These are phyloP conservation scores for Callospermophilus lateralis DNA, from an alignment of 2,113 vertebrate species.

Conservation along the genomic window DNA sequence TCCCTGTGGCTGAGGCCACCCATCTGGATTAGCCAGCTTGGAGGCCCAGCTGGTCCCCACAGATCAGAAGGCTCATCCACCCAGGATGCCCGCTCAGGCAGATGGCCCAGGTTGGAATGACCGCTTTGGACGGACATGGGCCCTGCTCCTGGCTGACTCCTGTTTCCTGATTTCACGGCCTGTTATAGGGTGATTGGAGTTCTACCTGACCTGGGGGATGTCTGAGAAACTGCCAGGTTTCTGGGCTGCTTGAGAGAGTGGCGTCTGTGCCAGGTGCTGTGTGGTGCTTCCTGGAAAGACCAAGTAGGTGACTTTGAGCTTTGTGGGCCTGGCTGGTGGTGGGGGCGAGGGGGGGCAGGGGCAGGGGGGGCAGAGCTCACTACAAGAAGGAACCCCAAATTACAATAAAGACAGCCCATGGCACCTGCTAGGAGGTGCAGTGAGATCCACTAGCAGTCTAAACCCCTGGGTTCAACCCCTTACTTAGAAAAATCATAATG, in stretches of 20 bases:
- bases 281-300: background rate
- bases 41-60: fast-evolving
- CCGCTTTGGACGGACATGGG: background rate
- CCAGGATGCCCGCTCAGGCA: no score
- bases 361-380: no score
- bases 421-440: background rate
- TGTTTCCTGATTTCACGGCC: background rate
- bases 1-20: background rate
- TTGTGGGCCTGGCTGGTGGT: background rate
- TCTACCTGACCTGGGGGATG: background rate
- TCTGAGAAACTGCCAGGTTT: background rate
- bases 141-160: background rate
- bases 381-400: background rate
- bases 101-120: background rate
- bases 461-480: background rate
- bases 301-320: background rate
- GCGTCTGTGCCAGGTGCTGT: fast-evolving
- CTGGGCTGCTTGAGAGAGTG: background rate
- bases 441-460: background rate
- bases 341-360: no score
- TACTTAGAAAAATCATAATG: no score
- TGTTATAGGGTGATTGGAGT: background rate
- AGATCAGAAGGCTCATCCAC: background rate
- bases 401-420: background rate
- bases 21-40: background rate